Conservation (phyloP, 2,888 invertebrate species). For the Asteroscopus sphinx region DNA sequence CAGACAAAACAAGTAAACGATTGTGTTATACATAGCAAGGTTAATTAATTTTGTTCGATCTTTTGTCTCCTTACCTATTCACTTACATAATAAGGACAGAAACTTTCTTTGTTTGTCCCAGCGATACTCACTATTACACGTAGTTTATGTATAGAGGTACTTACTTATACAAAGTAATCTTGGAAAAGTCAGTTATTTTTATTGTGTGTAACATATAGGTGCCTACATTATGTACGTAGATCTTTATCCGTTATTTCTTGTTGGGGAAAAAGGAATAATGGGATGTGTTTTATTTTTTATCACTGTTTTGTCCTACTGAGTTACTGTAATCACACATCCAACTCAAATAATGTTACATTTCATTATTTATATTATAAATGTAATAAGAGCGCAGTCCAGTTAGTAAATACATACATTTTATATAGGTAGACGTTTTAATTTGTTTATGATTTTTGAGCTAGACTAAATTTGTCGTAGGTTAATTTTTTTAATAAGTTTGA, state of each 20-base stretch:
- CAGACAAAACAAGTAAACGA: conserved; percentile 6
- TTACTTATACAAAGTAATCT: conserved; percentile 49
- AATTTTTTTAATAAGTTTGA: no score
- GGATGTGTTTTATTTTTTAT: conserved; percentile 22
- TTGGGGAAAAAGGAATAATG: conserved; percentile 16
- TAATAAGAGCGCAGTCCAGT: no score
- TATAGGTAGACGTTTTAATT: no score
- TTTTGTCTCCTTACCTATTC: conserved; percentile 35
- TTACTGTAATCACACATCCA: conserved; percentile 4
- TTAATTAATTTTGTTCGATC: conserved; percentile 27
- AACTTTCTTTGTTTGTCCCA: conserved; percentile 47
- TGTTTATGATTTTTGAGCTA: no score
- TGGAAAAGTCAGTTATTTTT: conserved; percentile 50
- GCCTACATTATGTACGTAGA: conserved; percentile 24
- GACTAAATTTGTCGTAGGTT: no score
- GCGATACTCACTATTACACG: conserved; percentile 33
- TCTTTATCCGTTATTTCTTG: conserved; percentile 23
- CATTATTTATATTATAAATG: not conserved
- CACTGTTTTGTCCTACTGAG: not conserved
- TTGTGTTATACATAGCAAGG: conserved; percentile 25
- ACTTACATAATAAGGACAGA: conserved; percentile 36
- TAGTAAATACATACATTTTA: no score
- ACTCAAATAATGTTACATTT: not conserved
- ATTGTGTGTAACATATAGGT: conserved; percentile 46
- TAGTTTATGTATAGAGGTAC: conserved; percentile 32